These are phyloP conservation scores for Tricholauxania praeusta DNA, from an alignment of 2,888 invertebrate genomes.

Conservation along the genomic window DNA sequence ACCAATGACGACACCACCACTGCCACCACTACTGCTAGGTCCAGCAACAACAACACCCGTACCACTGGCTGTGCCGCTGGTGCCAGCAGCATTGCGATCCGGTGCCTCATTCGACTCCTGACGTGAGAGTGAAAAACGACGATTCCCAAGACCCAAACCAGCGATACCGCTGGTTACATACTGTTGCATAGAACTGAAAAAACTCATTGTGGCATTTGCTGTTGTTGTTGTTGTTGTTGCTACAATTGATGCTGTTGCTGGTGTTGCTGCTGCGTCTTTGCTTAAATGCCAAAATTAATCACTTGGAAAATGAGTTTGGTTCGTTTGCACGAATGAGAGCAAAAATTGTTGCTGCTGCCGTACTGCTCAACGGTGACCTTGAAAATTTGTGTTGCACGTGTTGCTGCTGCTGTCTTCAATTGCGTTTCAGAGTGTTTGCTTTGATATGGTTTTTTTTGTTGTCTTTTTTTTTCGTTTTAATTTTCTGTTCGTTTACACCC, in stretches of 20 bases:
- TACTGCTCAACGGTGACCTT: background rate
- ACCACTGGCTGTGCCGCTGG: conserved; percentile 30
- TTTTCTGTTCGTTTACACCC: background rate
- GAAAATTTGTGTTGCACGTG: background rate
- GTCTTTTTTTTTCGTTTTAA: conserved; percentile 9
- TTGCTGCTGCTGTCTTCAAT: background rate
- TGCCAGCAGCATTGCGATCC: conserved; percentile 13
- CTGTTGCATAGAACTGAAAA: conserved; percentile 86
- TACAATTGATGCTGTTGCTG: conserved; percentile 9
- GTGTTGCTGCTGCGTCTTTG: conserved; percentile 30
- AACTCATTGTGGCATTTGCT: conserved; percentile 77
- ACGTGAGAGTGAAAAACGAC: conserved; percentile 77
- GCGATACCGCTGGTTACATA: conserved; percentile 90
- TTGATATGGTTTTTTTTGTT: background rate
- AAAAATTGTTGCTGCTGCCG: too few relatives aligned
- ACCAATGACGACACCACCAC: conserved; percentile 61
- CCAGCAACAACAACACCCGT: conserved; percentile 20
- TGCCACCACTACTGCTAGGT: conserved; percentile 35
- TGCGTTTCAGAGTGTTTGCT: background rate
- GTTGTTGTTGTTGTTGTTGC: conserved; percentile 7
- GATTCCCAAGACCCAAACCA: conserved; percentile 81
- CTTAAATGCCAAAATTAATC: conserved; percentile 15
- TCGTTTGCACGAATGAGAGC: too few relatives aligned
- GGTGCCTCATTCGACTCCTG: conserved; percentile 73
- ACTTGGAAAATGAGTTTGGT: too few relatives aligned